phyloP scores from a whole-genome alignment of 2,888 invertebrate genomes.

The Lysandra coridon region DNA sequence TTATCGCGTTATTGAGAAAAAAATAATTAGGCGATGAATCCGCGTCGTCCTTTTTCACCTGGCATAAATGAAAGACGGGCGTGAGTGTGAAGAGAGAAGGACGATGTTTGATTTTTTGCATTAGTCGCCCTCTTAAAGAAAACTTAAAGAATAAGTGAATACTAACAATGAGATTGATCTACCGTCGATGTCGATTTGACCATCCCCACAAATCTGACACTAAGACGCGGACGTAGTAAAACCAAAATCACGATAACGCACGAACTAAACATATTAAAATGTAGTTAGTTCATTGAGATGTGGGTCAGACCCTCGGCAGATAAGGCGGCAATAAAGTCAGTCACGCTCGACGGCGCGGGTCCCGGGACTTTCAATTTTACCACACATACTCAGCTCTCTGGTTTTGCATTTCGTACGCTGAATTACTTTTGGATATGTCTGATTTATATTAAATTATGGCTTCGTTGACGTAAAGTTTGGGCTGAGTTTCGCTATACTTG shows the following conservation, averaged over 20 bases:
- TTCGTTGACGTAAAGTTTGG: not conserved
- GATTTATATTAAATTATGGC: slow-evolving; percentile 9
- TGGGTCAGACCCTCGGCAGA: slow-evolving; percentile 42
- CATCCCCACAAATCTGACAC: not conserved
- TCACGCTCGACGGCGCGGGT: slow-evolving; percentile 46
- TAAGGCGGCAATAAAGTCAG: slow-evolving; percentile 54
- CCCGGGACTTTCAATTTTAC: slow-evolving; percentile 62
- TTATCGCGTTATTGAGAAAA: too few species aligned
- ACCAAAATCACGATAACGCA: slow-evolving; percentile 9
- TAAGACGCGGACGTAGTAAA: not conserved
- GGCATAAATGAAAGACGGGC: too few species aligned
- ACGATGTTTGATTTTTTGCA: too few species aligned
- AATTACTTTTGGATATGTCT: slow-evolving; percentile 1
- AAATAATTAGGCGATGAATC: too few species aligned
- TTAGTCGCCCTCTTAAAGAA: too few species aligned
- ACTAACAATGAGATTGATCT: not conserved
- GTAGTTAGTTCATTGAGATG: slow-evolving; percentile 28
- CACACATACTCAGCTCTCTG: slow-evolving; percentile 55
- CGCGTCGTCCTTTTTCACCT: too few species aligned
- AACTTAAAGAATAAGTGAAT: too few species aligned
- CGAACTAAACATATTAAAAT: slow-evolving; percentile 23
- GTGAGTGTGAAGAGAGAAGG: too few species aligned
- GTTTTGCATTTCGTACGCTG: slow-evolving; percentile 46
- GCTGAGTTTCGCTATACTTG: not conserved
- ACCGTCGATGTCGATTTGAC: not conserved